These are phyloP conservation scores for Scaptomyza cyrtandrae DNA, from an alignment of 2,888 invertebrate species.

Conservation along the genomic window DNA sequence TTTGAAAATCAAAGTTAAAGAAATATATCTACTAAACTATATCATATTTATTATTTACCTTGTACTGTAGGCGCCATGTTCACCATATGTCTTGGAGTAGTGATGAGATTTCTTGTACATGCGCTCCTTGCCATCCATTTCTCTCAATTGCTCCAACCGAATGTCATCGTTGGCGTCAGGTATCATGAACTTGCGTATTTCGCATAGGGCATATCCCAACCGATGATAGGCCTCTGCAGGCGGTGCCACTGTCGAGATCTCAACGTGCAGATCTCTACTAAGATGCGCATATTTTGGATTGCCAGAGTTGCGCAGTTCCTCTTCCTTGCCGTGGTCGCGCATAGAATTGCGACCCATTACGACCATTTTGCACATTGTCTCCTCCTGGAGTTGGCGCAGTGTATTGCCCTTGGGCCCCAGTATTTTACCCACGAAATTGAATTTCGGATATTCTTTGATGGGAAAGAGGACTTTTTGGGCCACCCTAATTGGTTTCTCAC, in stretches of 20 bases:
- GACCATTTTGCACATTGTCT: slow-evolving; percentile 98
- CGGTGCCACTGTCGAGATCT: slow-evolving; percentile 95
- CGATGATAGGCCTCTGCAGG: slow-evolving; percentile 95
- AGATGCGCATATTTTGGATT: slow-evolving; percentile 97
- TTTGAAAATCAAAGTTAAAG: slow-evolving; percentile 9
- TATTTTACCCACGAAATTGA: slow-evolving; percentile 97
- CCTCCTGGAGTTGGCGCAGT: slow-evolving; percentile 94
- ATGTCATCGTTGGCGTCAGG: slow-evolving; percentile 87
- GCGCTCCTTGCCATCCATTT: slow-evolving; percentile 83
- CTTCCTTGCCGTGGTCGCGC: slow-evolving; percentile 97
- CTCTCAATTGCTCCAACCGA: slow-evolving; percentile 82
- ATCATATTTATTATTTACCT: slow-evolving; percentile 59
- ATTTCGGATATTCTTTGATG: slow-evolving; percentile 85
- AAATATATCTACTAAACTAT: neutral
- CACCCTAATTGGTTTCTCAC: slow-evolving; percentile 83
- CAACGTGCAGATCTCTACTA: slow-evolving; percentile 95
- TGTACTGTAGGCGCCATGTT: slow-evolving; percentile 75
- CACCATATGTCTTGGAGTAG: slow-evolving; percentile 81
- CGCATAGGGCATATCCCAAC: slow-evolving; percentile 92
- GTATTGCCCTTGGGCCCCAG: slow-evolving; percentile 97
- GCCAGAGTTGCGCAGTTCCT: slow-evolving; percentile 93
- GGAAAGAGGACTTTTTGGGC: slow-evolving; percentile 83
- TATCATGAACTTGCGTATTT: slow-evolving; percentile 91
- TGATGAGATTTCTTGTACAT: slow-evolving; percentile 83
- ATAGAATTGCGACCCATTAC: slow-evolving; percentile 96